Conservation (phyloP, 2,797 vertebrate species). For the Gila robusta region DNA sequence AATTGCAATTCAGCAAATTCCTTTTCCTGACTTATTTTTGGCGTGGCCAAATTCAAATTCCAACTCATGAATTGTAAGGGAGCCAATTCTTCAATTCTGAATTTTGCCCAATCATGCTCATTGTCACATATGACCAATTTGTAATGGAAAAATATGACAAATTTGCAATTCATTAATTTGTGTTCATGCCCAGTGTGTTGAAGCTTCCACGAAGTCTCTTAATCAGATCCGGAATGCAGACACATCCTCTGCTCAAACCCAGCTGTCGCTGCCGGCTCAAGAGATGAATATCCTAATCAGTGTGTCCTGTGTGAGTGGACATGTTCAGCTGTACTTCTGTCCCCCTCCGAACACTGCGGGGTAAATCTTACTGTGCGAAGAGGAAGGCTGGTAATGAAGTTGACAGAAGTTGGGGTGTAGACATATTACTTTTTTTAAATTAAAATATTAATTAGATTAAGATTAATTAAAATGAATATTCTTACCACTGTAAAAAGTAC, state of each 20-base stretch:
- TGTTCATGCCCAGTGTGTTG: background rate
- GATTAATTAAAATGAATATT: no score
- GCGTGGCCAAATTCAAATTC: background rate
- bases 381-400: background rate
- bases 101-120: background rate
- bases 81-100: background rate
- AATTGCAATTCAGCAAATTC: no score
- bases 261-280: conserved; percentile 47
- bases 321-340: background rate
- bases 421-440: background rate
- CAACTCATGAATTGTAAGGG: background rate
- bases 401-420: background rate
- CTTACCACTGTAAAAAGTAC: no score
- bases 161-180: background rate
- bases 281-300: conserved; percentile 4
- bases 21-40: background rate
- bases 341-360: background rate
- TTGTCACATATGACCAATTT: background rate
- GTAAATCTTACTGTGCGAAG: background rate
- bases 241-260: background rate
- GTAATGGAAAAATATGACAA: background rate
- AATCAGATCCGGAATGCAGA: conserved; percentile 15
- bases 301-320: background rate
- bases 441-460: background rate
- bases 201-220: conserved; percentile 1